Conservation (phyloP, 2,113 vertebrate species). For the Odocoileus virginianus region DNA sequence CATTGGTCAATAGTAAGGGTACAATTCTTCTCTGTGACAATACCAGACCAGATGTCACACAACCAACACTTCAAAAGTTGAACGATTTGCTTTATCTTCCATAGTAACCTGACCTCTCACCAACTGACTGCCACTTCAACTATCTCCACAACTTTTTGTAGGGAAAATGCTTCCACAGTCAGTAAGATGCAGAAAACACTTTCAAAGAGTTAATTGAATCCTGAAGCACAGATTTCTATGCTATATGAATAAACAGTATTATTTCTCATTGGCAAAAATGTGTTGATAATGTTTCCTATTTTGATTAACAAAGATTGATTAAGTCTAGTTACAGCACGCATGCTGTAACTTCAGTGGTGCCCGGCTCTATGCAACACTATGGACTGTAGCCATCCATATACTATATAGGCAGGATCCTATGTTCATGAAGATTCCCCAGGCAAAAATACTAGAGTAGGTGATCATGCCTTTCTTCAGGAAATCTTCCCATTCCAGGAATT, state of each 20-base stretch:
- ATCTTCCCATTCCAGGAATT: background rate
- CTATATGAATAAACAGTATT: background rate
- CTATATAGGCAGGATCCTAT: background rate
- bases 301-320: background rate
- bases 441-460: background rate
- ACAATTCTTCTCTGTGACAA: background rate
- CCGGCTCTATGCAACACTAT: background rate
- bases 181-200: background rate
- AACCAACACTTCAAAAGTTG: background rate
- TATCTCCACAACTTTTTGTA: background rate
- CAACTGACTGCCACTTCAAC: background rate
- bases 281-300: background rate
- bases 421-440: background rate
- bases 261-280: background rate
- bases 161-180: background rate
- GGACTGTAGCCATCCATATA: background rate
- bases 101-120: background rate
- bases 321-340: background rate
- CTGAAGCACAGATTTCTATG: background rate
- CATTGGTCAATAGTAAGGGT: background rate
- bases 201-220: background rate
- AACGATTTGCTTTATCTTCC: background rate
- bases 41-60: background rate
- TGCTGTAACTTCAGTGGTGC: background rate
- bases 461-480: background rate